phyloP scores from a whole-genome alignment of 1,140 invertebrate species.

The Rhizoglyphus robini region DNA sequence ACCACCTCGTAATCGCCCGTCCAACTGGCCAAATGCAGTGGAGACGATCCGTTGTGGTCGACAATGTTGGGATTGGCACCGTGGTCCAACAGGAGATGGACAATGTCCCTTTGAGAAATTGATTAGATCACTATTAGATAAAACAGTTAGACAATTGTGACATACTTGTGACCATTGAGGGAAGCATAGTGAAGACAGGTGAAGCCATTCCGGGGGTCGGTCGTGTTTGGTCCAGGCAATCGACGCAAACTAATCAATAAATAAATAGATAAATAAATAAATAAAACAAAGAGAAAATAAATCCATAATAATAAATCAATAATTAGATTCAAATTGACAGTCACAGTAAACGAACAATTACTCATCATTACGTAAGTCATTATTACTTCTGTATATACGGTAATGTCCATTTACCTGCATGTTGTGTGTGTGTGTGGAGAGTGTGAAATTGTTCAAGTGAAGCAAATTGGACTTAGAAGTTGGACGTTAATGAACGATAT shows the following conservation, averaged over 20 bases:
- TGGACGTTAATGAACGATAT: too few relatives aligned
- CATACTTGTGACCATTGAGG: constrained; percentile 78
- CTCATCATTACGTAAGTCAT: too few relatives aligned
- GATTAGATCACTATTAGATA: too few relatives aligned
- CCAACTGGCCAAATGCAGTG: constrained; percentile 77
- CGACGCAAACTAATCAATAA: constrained; percentile 58
- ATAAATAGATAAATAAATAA: too few relatives aligned
- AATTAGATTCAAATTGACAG: too few relatives aligned
- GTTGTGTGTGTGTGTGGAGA: too few relatives aligned
- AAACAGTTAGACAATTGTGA: constrained; percentile 8
- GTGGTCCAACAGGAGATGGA: constrained; percentile 62
- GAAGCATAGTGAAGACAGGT: constrained; percentile 86
- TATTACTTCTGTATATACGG: too few relatives aligned
- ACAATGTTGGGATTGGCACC: constrained; percentile 77
- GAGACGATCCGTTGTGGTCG: constrained; percentile 67
- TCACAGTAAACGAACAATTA: too few relatives aligned
- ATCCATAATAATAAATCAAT: background rate
- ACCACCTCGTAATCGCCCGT: constrained; percentile 71
- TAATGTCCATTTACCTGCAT: too few relatives aligned
- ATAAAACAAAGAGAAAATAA: too few relatives aligned
- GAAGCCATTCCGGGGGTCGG: constrained; percentile 74
- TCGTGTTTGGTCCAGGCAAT: constrained; percentile 75
- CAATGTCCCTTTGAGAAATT: constrained; percentile 56
- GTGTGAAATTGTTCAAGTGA: too few relatives aligned
- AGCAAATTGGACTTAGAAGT: too few relatives aligned